Evolutionary conservation across 2,113 vertebrate genomes (phyloP).

Genomic region (Platysteira castanea): DNA sequence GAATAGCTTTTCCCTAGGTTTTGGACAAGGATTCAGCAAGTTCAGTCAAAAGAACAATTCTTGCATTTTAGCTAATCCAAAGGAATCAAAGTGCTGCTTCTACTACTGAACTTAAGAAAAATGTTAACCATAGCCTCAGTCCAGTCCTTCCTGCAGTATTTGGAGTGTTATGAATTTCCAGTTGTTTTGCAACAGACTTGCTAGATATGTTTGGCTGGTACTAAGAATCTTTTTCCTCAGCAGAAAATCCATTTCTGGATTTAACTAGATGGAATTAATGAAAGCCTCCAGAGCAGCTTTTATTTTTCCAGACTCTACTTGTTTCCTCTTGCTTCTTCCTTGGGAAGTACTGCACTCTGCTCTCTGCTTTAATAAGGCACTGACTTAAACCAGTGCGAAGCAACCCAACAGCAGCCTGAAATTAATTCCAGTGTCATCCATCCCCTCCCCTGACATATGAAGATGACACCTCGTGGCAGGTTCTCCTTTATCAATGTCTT

Average conservation of each 20-base stretch:
- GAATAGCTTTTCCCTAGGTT: background rate
- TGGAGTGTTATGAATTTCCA: background rate
- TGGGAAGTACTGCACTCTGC: background rate
- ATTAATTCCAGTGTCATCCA: conserved; percentile 5
- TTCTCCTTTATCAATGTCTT: background rate
- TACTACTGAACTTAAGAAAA: background rate
- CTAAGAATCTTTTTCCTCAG: background rate
- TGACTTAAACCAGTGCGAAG: background rate
- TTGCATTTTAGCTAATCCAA: background rate
- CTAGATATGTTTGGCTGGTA: background rate
- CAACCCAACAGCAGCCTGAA: background rate
- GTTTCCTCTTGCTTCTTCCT: background rate
- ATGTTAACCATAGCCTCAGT: background rate
- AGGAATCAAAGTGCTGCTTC: background rate
- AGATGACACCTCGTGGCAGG: background rate
- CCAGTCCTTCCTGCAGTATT: background rate
- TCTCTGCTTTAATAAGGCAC: background rate
- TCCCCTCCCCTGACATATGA: background rate
- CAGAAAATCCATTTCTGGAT: background rate
- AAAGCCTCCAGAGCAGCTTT: background rate
- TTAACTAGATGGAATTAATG: background rate
- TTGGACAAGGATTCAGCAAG: background rate
- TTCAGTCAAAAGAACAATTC: background rate
- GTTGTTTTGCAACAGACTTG: background rate
- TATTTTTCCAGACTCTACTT: background rate